Base-by-base conservation (phyloP, 1,140 invertebrate species). In the Melitaea cinxia region DNA sequence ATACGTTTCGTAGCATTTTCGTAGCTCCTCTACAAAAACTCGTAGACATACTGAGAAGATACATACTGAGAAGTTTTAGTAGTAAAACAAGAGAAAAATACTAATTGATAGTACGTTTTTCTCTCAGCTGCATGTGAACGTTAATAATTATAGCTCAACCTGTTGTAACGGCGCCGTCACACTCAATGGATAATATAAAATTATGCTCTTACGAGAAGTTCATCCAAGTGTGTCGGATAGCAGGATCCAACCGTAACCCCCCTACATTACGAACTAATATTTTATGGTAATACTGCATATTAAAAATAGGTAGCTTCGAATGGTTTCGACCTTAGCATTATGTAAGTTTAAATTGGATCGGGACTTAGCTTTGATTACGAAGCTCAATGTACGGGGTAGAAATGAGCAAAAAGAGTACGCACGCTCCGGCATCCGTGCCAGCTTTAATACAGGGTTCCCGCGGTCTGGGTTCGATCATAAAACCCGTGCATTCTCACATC, bases 401-500 rank as follows among this genome's bases (percentile, higher is more conserved):
- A 50, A 42, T 23, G 45, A 68, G 45, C 77, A 87, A 85, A 85
- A 87, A 85, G 80, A 82, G 72, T 63, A 65, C 71, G 76, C 73
- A 63, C 70, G 68, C 73, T 69, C 45, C 30, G 80, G 80, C 74
- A 84, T 81, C 73, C 73, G 72, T 70, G 74, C 72, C 75, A 63
- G 72, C 63, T 74, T 72, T 80, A 78, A 77, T 73, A 66, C 73
- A 68, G 72, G 68, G 75, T 75, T 73, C 72, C 67, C 77, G 75
- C 71, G 67, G 53, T 61, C 49, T 53, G 67, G 70, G 72, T 35
- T 33, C 65, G 73, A 66, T 77, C 80, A 80, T 89, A 87, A 88
- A 87, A 86, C 75, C 77, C 78, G 70, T 73, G 61, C 79, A 72
- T 78, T 82, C 79, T 81, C 82, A 82, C 80, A 80, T 77, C 68